A percentile compares a stretch with the other conserved stretches of the same genome.
phyloP scores from a whole-genome alignment of 2,888 invertebrate genomes.

The Hofmannophila pseudospretella region DNA sequence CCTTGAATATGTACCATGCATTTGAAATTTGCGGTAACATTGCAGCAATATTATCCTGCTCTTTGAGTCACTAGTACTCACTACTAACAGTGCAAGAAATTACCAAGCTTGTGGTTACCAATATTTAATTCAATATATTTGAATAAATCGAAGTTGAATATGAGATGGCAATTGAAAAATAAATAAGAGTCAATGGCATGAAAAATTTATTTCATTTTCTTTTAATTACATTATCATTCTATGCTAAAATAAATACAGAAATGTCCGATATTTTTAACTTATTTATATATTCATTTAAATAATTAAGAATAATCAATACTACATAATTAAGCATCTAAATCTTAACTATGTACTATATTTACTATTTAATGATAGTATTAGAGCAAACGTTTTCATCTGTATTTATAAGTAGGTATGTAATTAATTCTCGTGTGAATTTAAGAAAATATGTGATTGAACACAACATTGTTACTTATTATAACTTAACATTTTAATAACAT shows the following conservation, averaged over 20 bases:
- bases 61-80: no score
- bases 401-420: no score
- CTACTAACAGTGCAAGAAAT: no score
- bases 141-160: no score
- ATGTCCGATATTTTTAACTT: constrained; percentile 63
- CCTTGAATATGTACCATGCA: no score
- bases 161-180: no score
- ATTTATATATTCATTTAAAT: constrained; percentile 67
- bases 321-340: constrained; percentile 57
- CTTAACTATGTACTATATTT: constrained; percentile 24
- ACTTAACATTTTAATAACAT: not conserved
- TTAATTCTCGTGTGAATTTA: constrained; percentile 2
- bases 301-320: constrained; percentile 57
- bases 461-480: not conserved
- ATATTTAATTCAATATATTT: no score
- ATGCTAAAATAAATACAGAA: constrained; percentile 77
- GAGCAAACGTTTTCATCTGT: constrained; percentile 24
- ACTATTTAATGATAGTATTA: constrained; percentile 62
- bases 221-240: constrained; percentile 69
- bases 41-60: no score
- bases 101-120: no score
- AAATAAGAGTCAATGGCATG: constrained; percentile 61
- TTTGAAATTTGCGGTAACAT: no score
- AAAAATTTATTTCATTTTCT: constrained; percentile 74
- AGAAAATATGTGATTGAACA: constrained; percentile 3